Evolutionary conservation across 1,140 invertebrate genomes (phyloP).

Genomic region (Leptestheria dahalacensis): DNA sequence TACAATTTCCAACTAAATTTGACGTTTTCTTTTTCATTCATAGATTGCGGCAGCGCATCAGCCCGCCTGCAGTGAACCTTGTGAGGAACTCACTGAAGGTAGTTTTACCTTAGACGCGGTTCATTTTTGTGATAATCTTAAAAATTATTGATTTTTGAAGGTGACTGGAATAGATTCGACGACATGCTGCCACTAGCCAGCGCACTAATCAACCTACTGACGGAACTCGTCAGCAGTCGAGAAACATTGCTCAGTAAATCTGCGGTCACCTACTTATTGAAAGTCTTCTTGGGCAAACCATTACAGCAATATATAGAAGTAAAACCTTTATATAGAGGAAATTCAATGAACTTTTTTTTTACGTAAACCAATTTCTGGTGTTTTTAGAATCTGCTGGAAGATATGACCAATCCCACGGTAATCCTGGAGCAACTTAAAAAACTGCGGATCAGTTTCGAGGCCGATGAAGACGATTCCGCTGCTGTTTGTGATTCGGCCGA

Average conservation of each 20-base stretch:
- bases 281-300: slow-evolving; percentile 1
- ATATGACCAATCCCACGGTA: not conserved
- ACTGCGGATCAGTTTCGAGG: not conserved
- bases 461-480: not conserved
- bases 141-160: not conserved
- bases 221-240: not conserved
- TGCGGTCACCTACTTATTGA: not conserved
- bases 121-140: not conserved
- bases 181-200: slow-evolving; percentile 19
- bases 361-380: not conserved
- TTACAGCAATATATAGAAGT: not conserved
- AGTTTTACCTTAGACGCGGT: not conserved
- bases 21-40: too few species aligned
- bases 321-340: too few species aligned
- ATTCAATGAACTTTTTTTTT: too few species aligned
- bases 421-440: not conserved
- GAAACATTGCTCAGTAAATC: slow-evolving; percentile 7
- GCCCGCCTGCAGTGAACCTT: too few species aligned
- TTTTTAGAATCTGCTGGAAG: not conserved
- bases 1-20: not conserved
- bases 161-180: slow-evolving; percentile 8
- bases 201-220: slow-evolving; percentile 18
- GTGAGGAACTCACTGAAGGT: slow-evolving; percentile 1
- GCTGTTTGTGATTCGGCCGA: not conserved
- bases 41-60: too few species aligned